Evolutionary conservation across 1,140 invertebrate genomes (phyloP), one percentile per base, ranked within the genome.

Genomic region (Amphibalanus amphitrite): DNA sequence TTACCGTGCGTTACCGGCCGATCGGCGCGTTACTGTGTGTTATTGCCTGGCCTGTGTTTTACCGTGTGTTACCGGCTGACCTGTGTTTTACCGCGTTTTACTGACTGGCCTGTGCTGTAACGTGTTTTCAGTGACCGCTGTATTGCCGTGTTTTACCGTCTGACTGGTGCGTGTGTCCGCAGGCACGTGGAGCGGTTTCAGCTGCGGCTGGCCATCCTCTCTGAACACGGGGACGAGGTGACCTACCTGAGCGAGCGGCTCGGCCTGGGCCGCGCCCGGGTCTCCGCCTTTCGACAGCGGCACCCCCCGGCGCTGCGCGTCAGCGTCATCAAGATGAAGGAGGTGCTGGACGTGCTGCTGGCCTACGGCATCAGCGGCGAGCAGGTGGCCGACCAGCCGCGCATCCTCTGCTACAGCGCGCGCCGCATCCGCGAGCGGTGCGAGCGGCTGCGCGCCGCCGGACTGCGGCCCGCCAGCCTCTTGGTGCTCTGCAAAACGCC

Each of bases 331-430:
- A 59, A 59, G 20, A 13, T 59, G 47, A 59, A 59, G 47, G 47
- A 8, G 6, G 47, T 59, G 47, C 47, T 59, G 47, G 47, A 59
- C 47, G 47, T 20, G 47, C 47, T 59, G 47, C 47, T 71, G 47
- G 59, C 72, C 25, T 8, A 26, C 17, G 65, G 69, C 70, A 71
- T 64, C 70, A 33, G 30, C 59, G 28, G 64, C 59, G 40, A 69
- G 47, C 28, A 26, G 47, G 68, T 65, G 40, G 23, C n/a, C 26
- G 71, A 72, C 29, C 25, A 67, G 29, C 29, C 69, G 69, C 33
- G 69, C 28, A 69, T 28, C 30, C 29, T 71, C 25, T 38, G 29
- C 29, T 33, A 71, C 33, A 47, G n/a, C n/a, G 72, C 23, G 28
- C 28, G 30, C 67, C 68, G 70, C 71, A 59, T 30, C 33, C 33